These are phyloP conservation scores for Barbus barbus DNA, from an alignment of 2,113 vertebrate genomes.

Conservation along the genomic window DNA sequence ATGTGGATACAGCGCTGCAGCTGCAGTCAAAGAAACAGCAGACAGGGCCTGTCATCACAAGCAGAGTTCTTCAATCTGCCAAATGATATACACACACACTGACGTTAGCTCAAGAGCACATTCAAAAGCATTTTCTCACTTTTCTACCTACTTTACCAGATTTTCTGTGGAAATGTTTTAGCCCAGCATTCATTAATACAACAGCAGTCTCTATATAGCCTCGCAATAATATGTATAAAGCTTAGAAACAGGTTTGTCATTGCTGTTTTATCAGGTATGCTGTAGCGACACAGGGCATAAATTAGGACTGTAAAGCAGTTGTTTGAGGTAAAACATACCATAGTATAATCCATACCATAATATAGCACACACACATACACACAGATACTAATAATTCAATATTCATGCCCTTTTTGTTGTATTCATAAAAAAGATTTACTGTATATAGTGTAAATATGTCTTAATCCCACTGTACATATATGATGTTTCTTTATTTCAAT, in stretches of 20 bases:
- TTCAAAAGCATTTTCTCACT: not conserved
- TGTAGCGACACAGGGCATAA: not conserved
- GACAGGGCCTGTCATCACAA: constrained; percentile 22
- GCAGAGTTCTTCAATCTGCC: constrained; percentile 52
- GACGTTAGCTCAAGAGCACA: not conserved
- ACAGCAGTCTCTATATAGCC: no score
- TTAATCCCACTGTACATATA: constrained; percentile 38
- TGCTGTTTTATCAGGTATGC: not conserved
- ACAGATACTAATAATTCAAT: not conserved
- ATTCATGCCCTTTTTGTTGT: not conserved
- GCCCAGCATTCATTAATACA: not conserved
- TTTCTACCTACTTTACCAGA: not conserved
- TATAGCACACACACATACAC: not conserved
- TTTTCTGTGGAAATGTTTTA: not conserved
- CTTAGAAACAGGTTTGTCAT: not conserved
- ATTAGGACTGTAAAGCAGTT: not conserved
- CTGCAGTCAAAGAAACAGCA: constrained; percentile 54
- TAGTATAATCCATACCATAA: not conserved
- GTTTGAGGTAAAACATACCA: not conserved
- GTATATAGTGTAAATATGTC: constrained; percentile 59
- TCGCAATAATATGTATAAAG: not conserved
- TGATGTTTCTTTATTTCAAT: constrained; percentile 31
- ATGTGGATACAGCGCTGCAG: constrained; percentile 65
- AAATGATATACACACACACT: constrained; percentile 65
- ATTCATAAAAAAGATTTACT: not conserved